Evolutionary conservation across 2,888 invertebrate genomes (phyloP).

Genomic region (Onchidella celtica): DNA sequence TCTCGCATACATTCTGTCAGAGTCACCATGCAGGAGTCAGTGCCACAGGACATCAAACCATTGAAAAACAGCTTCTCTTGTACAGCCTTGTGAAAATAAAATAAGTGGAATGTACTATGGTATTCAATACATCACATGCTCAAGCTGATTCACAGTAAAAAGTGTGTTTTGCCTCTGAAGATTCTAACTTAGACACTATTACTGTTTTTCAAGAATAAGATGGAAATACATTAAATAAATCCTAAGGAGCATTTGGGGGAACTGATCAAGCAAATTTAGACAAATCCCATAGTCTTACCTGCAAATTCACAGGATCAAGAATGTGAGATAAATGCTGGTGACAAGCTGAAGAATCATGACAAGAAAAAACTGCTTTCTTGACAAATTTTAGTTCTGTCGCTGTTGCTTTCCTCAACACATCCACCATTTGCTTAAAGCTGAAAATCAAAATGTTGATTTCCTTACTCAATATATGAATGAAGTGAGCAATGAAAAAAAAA

Average conservation of each 20-base stretch:
- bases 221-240: no score
- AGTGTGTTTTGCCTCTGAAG: no score
- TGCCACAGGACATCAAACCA: slow-evolving; percentile 63
- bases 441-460: neutral
- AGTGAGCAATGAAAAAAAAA: no score
- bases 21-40: slow-evolving; percentile 56
- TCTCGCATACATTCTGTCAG: slow-evolving; percentile 55
- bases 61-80: slow-evolving; percentile 60
- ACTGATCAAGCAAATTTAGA: no score
- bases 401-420: slow-evolving; percentile 45
- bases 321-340: no score
- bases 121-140: neutral
- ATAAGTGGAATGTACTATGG: neutral
- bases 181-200: no score
- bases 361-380: slow-evolving; percentile 47
- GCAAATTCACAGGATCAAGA: no score
- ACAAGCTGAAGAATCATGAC: slow-evolving; percentile 40
- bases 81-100: slow-evolving; percentile 1
- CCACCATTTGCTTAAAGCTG: slow-evolving; percentile 46
- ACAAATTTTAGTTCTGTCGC: slow-evolving; percentile 33
- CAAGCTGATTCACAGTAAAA: neutral
- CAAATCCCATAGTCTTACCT: no score
- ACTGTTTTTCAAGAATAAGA: no score
- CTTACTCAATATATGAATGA: no score
- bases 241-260: no score